Evolutionary conservation across 2,888 invertebrate genomes (phyloP), one percentile per base, ranked within the genome.

Genomic region (Eupithecia centaureata): DNA sequence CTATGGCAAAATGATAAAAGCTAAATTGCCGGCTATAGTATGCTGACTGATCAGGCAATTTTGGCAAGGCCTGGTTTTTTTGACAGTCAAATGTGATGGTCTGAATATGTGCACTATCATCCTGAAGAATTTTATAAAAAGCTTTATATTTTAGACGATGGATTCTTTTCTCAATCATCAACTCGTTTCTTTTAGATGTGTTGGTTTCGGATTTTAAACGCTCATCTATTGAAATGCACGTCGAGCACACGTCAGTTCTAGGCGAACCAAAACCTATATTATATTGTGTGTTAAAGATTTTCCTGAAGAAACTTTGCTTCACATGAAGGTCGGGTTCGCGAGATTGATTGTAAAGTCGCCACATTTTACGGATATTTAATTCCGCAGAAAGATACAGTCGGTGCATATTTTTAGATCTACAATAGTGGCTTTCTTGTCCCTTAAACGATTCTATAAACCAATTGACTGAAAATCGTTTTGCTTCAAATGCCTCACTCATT

Each of bases 1-100:
- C 78, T 30, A 84, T 73, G 15, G 82, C 79, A 67, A 84, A 82
- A 67, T 85, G 82, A 63, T 82, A 83, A 22, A 75, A 64, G 69
- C 77, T 67, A 68, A 35, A 35, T 35, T 35, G 35, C 35, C 35
- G 35, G 35, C 35, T 35, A 35, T 35, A 35, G 35, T 77, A 77
- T 4, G 71, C 69, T 5, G 65, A 65, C 56, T 76, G 74, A 32
- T 75, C 74, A 5, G 73, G 73, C 10, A 77, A 15, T 64, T 77
- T 77, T 1, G 76, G 76, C 13, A 75, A 28, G 0, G 72, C 52
- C 32, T 68, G 73, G 54, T 78, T 78, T 73, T 78, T 77, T 62
- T 78, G 76, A 42, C 78, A 78, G 54, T 77, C 76, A 61, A 76
- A 77, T 27, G 68, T 63, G n/a, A 78, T 52, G 1, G 68, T 74